Evolutionary conservation across 1,140 invertebrate species (phyloP), one percentile per base, ranked within the genome.

Genomic region (Cyclargus thomasi): DNA sequence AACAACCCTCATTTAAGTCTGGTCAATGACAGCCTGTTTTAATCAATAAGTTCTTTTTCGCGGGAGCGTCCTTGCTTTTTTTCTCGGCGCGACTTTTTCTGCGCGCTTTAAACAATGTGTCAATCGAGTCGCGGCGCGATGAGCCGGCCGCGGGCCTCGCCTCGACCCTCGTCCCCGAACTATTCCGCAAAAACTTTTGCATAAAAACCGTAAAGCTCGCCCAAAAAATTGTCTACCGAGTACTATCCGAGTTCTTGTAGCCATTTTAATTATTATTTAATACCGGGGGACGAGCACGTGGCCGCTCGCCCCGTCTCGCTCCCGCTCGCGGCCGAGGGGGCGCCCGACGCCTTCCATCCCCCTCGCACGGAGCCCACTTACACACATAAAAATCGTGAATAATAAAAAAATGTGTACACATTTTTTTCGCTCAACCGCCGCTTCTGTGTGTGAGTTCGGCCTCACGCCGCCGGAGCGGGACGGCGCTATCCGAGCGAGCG

Each of bases 191-290:
- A 90, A 90, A 90, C 81, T 78, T 74, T 63, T 8, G 75, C 77
- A 21, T 59, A 86, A 87, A 88, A 87, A 86, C 76, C 78, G 85
- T 47, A 47, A 87, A 87, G 83, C 85, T 85, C 74, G 65, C 70
- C 82, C 85, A 88, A 90, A 90, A 90, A 85, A 88, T 88, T 75
- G 86, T 90, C 87, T 86, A 90, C 85, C 82, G 79, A 85, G 84
- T 87, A 83, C 82, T 80, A 86, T 83, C 82, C 85, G 79, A 80
- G 80, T 79, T 87, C 83, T 87, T 88, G 86, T 87, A 90, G 85
- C 86, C 87, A 88, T 90, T 90, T 90, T 88, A 90, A 90, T 90
- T 90, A 90, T 90, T 90, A 90, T 90, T 90, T 90, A 90, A 90
- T 90, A 87, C 83, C 82, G 74, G 82, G 87, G 86, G 85, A 85